A percentile compares a stretch with the other conserved stretches of the same genome.
Conservation (phyloP, 2,888 invertebrate genomes). For the Phytoseiulus persimilis region DNA sequence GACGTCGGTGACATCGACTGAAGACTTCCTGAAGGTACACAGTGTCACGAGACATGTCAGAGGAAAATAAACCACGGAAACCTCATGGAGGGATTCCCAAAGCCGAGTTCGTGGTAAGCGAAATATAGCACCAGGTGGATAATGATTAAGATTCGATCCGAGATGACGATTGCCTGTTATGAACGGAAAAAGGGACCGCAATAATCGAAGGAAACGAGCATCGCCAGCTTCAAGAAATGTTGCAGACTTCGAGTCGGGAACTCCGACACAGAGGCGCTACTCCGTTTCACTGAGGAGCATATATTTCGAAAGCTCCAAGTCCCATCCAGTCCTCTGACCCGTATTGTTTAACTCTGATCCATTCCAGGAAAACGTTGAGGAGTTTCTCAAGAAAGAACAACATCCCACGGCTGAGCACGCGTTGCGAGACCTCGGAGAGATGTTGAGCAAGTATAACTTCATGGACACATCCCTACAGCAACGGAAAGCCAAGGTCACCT, state of each 20-base stretch:
- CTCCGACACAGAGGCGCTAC: too few relatives aligned
- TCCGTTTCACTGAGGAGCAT: too few relatives aligned
- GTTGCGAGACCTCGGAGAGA: constrained; percentile 75
- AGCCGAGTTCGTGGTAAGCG: constrained; percentile 72
- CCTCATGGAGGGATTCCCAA: constrained; percentile 64
- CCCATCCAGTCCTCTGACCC: too few relatives aligned
- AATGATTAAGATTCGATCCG: too few relatives aligned
- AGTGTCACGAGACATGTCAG: neutral
- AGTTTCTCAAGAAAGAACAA: constrained; percentile 74
- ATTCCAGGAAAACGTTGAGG: constrained; percentile 74
- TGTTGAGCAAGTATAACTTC: constrained; percentile 90
- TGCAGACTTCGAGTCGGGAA: too few relatives aligned
- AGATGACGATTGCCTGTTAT: neutral
- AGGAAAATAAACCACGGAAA: constrained; percentile 14
- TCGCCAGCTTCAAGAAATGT: too few relatives aligned
- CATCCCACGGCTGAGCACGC: constrained; percentile 78
- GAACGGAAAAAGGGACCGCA: too few relatives aligned
- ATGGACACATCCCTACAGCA: constrained; percentile 86
- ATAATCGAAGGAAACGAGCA: too few relatives aligned
- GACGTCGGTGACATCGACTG: neutral
- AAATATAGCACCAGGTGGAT: neutral
- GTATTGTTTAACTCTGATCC: too few relatives aligned
- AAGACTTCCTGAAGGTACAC: neutral
- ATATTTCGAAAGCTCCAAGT: too few relatives aligned
- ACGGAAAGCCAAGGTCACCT: constrained; percentile 70